A percentile compares a stretch with the other conserved stretches of the same genome.
These are phyloP conservation scores for Trichosurus vulpecula DNA, from an alignment of 2,797 vertebrate genomes.

Conservation along the genomic window DNA sequence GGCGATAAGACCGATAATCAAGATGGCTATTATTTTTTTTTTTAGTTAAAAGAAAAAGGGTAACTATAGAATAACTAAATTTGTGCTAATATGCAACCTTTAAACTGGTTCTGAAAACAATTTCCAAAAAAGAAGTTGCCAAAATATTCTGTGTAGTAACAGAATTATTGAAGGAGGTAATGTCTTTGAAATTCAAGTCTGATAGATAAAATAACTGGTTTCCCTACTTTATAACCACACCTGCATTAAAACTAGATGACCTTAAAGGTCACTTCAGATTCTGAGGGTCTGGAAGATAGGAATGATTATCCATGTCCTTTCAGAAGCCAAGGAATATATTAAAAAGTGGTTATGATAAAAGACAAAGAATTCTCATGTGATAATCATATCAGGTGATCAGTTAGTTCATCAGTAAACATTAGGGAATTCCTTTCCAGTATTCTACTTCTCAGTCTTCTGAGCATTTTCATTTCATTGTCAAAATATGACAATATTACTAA, in stretches of 20 bases:
- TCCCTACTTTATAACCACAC: background rate
- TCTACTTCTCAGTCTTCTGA: background rate
- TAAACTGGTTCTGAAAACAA: background rate
- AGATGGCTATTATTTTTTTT: too few species aligned
- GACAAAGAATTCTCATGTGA: background rate
- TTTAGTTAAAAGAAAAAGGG: background rate
- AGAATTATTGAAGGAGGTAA: background rate
- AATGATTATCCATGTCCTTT: background rate
- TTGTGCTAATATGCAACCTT: background rate
- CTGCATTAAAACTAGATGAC: background rate
- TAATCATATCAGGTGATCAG: background rate
- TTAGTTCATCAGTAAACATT: background rate
- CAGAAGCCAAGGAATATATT: background rate
- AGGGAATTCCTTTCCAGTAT: background rate
- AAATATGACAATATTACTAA: background rate
- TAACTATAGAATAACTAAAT: background rate
- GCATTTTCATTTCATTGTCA: background rate
- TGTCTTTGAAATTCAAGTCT: background rate
- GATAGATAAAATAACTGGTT: background rate
- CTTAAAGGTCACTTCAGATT: background rate
- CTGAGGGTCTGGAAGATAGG: background rate
- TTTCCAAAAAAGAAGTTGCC: background rate
- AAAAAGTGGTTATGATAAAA: background rate
- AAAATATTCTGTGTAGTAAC: background rate
- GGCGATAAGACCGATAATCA: conserved; percentile 40